phyloP scores from a whole-genome alignment of 2,113 vertebrate genomes.

The Xyliphius kryptos region DNA sequence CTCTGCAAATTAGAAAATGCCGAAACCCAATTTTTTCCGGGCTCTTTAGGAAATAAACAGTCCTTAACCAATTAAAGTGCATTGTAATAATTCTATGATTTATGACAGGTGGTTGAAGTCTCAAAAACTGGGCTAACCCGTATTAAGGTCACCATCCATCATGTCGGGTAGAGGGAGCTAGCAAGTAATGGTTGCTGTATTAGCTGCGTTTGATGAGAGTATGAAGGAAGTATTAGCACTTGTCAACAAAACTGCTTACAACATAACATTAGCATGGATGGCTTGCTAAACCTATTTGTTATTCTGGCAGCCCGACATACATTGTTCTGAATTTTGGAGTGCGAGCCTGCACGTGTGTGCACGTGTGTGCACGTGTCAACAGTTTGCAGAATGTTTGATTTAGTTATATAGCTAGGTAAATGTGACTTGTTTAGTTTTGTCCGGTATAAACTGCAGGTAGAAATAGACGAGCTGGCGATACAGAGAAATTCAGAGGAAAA shows the following conservation, averaged over 20 bases:
- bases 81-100: slow-evolving; percentile 99
- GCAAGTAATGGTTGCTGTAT: slow-evolving; percentile 98
- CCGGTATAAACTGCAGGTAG: slow-evolving; percentile 74
- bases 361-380: too few species aligned
- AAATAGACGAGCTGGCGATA: slow-evolving; percentile 31
- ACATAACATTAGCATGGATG: slow-evolving; percentile 99
- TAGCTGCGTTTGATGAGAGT: slow-evolving; percentile 99
- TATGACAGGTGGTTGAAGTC: slow-evolving; percentile 99
- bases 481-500: too few species aligned
- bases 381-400: too few species aligned
- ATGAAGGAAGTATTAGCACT: slow-evolving; percentile 99
- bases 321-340: too few species aligned
- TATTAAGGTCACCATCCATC: slow-evolving; percentile 99
- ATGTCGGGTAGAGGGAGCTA: slow-evolving; percentile 94
- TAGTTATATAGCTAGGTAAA: too few species aligned
- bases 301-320: slow-evolving; percentile 99
- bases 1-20: slow-evolving; percentile 99
- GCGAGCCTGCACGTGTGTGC: too few species aligned
- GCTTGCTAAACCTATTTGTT: slow-evolving; percentile 97
- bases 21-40: slow-evolving; percentile 92
- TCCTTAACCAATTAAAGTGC: slow-evolving; percentile 99
- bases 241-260: slow-evolving; percentile 99
- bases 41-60: slow-evolving; percentile 99
- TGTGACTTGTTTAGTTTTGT: slow-evolving; percentile 77
- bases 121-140: slow-evolving; percentile 98